These are phyloP conservation scores for Aphodius sticticus DNA, from an alignment of 2,888 invertebrate genomes.

Conservation along the genomic window DNA sequence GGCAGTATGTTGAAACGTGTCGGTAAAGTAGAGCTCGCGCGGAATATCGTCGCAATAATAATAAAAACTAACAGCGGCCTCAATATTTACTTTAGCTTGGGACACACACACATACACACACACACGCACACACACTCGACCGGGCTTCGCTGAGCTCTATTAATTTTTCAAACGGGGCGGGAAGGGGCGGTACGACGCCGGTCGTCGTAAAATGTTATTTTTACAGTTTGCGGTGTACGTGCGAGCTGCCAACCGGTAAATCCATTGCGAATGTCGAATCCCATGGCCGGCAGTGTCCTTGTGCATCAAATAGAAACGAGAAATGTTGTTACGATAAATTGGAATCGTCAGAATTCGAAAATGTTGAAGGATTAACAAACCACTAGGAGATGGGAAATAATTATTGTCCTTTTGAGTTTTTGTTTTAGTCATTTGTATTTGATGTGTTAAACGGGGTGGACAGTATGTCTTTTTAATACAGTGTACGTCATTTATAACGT, in stretches of 20 bases:
- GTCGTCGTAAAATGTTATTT: constrained; percentile 20
- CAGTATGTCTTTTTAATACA: too few species aligned
- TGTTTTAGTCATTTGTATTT: too few species aligned
- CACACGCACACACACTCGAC: background rate
- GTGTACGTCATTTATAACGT: too few species aligned
- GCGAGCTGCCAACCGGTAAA: constrained; percentile 5
- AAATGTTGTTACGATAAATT: too few species aligned
- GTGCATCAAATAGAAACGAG: too few species aligned
- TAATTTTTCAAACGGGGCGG: constrained; percentile 13
- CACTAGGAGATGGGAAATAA: too few species aligned
- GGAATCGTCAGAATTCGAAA: too few species aligned
- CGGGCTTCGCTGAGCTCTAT: background rate
- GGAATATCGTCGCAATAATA: background rate
- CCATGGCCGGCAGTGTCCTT: background rate
- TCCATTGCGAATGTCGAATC: constrained; percentile 20
- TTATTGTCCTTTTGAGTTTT: too few species aligned
- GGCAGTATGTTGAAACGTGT: background rate
- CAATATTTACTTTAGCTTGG: background rate
- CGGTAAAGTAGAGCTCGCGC: background rate
- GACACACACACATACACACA: background rate
- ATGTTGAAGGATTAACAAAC: too few species aligned
- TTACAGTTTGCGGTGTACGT: constrained; percentile 24
- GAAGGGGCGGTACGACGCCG: background rate
- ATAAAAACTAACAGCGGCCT: background rate
- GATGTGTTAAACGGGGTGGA: too few species aligned